Conservation (phyloP, 2,113 vertebrate species). For the Misgurnus anguillicaudatus region DNA sequence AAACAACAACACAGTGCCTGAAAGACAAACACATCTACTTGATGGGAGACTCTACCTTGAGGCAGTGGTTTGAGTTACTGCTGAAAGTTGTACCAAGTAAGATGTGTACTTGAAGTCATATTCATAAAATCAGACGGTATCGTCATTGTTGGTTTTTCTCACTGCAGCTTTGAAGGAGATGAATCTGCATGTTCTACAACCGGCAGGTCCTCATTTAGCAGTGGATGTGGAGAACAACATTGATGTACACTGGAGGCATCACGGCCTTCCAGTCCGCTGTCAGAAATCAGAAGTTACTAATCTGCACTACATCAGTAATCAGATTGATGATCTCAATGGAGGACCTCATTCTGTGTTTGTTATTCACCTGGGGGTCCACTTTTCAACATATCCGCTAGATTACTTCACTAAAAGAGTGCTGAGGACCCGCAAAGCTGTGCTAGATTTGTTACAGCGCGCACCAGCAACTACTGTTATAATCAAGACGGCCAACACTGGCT, state of each 20-base stretch:
- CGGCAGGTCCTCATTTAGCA: conserved; percentile 41
- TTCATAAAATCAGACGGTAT: not conserved
- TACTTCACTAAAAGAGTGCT: too few species aligned
- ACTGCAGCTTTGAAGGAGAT: conserved; percentile 49
- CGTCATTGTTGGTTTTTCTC: not conserved
- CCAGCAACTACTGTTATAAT: too few species aligned
- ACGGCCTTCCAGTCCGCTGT: conserved; percentile 28
- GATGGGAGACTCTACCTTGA: conserved; percentile 63
- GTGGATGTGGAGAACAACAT: conserved; percentile 42
- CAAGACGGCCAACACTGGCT: too few species aligned
- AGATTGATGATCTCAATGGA: too few species aligned
- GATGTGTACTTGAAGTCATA: not conserved
- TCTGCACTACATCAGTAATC: too few species aligned
- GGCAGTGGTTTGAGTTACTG: conserved; percentile 60
- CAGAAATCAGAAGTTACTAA: too few species aligned
- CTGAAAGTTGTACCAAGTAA: conserved; percentile 11
- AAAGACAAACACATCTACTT: conserved; percentile 50
- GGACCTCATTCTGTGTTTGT: too few species aligned
- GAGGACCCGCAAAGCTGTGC: too few species aligned
- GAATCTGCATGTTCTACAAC: conserved; percentile 37
- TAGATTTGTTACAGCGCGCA: too few species aligned
- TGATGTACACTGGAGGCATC: conserved; percentile 50
- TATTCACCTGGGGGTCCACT: too few species aligned
- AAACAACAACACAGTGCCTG: too few species aligned
- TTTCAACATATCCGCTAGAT: too few species aligned